These are phyloP conservation scores for Leptinotarsa peninsularis DNA, from an alignment of 2,888 invertebrate genomes.

Conservation along the genomic window DNA sequence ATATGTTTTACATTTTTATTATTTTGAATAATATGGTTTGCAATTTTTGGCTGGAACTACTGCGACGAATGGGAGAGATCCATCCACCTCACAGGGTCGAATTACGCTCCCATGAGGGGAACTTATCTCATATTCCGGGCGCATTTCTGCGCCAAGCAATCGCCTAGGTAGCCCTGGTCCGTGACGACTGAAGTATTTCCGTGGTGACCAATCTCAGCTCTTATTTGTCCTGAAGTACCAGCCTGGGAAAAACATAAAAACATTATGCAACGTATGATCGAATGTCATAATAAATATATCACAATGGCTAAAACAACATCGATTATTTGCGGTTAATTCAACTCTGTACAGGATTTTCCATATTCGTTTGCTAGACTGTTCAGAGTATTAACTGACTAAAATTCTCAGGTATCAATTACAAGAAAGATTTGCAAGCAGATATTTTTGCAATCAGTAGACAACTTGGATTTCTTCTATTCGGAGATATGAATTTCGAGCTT, in stretches of 20 bases:
- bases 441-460: no score
- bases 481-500: no score
- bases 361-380: no score
- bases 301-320: no score
- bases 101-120: neutral
- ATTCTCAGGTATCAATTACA: no score
- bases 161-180: conserved; percentile 16
- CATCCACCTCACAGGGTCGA: neutral
- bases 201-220: neutral
- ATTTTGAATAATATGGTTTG: neutral
- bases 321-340: no score
- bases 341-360: no score
- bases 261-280: neutral
- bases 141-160: conserved; percentile 9
- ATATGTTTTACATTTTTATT: no score
- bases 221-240: neutral
- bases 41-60: neutral
- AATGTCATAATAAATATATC: no score
- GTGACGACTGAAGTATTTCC: conserved; percentile 12
- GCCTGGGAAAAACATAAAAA: neutral
- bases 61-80: neutral
- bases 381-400: no score
- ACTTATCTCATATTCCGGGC: neutral
- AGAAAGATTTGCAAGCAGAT: no score
- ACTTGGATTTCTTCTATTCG: no score